These are phyloP conservation scores for Brachyrhaphis roseni DNA, from an alignment of 2,797 vertebrate genomes.

Conservation along the genomic window DNA sequence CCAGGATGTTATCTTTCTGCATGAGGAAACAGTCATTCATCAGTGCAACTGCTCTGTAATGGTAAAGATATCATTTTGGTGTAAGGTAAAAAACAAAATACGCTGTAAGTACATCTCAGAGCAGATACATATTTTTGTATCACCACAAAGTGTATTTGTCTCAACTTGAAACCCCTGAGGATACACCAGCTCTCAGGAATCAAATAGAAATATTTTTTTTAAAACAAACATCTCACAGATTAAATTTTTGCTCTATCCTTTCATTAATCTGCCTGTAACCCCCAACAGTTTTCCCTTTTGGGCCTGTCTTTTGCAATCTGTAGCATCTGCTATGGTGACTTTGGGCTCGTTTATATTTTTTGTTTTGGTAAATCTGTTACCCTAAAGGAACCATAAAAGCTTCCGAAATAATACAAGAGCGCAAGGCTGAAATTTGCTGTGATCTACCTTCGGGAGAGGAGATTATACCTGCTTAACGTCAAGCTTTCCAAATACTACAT, in stretches of 20 bases:
- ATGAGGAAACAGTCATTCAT: constrained; percentile 34
- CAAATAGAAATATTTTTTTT: background rate
- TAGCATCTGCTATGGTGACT: constrained; percentile 61
- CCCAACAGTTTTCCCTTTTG: constrained; percentile 28
- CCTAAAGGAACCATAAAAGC: constrained; percentile 64
- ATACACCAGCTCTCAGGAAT: constrained; percentile 15
- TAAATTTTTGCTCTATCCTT: constrained; percentile 3
- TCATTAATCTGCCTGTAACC: constrained; percentile 9
- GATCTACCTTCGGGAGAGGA: constrained; percentile 72
- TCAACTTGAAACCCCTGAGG: constrained; percentile 15
- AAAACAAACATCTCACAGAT: background rate
- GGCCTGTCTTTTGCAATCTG: constrained; percentile 45
- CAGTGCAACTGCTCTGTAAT: constrained; percentile 47
- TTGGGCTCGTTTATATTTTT: constrained; percentile 47
- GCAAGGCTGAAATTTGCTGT: constrained; percentile 65
- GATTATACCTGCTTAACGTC: constrained; percentile 78
- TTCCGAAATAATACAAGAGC: constrained; percentile 55
- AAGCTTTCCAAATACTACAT: constrained; percentile 62
- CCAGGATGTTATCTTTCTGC: constrained; percentile 22
- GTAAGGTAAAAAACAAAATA: constrained; percentile 13
- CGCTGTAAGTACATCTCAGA: constrained; percentile 36
- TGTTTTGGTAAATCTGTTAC: constrained; percentile 51
- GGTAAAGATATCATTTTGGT: constrained; percentile 54
- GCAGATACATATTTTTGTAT: constrained; percentile 40
- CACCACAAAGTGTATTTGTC: background rate